These are phyloP conservation scores for Cygnus buccinator DNA, from an alignment of 2,113 vertebrate genomes.

Conservation along the genomic window DNA sequence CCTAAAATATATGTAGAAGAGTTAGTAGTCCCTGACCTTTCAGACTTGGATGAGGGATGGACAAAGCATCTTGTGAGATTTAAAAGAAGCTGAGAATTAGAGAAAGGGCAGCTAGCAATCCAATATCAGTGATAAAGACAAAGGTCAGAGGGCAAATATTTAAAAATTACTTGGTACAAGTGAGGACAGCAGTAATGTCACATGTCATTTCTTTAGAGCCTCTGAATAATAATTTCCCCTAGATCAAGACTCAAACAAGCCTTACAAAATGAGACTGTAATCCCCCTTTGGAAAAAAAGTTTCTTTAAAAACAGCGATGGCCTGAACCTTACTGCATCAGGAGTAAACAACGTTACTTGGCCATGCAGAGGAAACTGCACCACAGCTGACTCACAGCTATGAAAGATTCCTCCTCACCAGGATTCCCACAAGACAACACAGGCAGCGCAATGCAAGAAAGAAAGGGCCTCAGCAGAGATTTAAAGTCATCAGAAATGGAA, in stretches of 20 bases:
- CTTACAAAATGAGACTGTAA: neutral
- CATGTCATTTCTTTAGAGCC: neutral
- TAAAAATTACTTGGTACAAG: slow-evolving; percentile 12
- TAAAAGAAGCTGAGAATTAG: neutral
- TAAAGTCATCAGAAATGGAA: neutral
- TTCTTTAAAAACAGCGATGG: neutral
- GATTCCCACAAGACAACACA: rapidly evolving
- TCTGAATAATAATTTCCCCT: neutral
- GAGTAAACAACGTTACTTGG: neutral
- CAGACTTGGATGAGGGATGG: neutral
- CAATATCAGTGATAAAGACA: neutral
- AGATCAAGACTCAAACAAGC: neutral
- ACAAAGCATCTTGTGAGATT: neutral
- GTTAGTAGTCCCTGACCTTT: neutral
- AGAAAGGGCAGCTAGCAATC: neutral
- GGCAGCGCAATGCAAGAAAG: rapidly evolving
- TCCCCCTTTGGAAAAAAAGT: neutral
- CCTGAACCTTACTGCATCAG: neutral
- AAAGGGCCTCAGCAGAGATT: neutral
- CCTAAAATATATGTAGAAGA: neutral
- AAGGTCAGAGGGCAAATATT: slow-evolving; percentile 1
- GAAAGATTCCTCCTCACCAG: neutral
- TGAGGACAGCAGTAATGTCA: neutral
- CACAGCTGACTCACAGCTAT: neutral
- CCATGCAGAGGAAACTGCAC: neutral